Evolutionary conservation across 2,113 vertebrate genomes (phyloP).

Genomic region (Syngnathus scovelli): DNA sequence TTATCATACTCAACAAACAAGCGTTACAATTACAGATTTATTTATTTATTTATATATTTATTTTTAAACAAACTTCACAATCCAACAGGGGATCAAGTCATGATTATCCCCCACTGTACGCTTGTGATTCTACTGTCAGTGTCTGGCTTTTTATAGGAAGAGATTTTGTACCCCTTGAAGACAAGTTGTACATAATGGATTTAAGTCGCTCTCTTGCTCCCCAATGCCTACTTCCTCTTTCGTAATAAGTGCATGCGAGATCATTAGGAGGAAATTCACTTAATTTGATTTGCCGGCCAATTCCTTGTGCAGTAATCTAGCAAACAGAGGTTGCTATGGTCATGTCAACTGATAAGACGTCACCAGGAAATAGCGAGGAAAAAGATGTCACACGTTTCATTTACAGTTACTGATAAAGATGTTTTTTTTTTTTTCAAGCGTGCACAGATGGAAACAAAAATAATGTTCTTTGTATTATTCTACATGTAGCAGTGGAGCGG

Average conservation of each 20-base stretch:
- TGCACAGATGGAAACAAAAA: background rate
- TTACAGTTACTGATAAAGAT: constrained; percentile 41
- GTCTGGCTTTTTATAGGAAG: constrained; percentile 31
- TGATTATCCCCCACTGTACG: background rate
- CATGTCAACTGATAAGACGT: constrained; percentile 25
- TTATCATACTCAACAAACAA: background rate
- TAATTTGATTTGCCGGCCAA: constrained; percentile 62
- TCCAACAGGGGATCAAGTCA: background rate
- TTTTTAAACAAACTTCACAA: background rate
- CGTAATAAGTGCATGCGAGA: constrained; percentile 51
- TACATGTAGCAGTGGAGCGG: background rate
- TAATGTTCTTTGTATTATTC: background rate
- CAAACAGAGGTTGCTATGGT: constrained; percentile 58
- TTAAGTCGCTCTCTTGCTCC: background rate
- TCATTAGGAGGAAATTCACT: constrained; percentile 67
- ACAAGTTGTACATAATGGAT: constrained; percentile 41
- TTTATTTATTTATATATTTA: background rate
- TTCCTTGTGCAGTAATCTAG: constrained; percentile 44
- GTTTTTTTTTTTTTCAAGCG: background rate
- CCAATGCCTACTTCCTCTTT: constrained; percentile 13
- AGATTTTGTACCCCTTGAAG: constrained; percentile 34
- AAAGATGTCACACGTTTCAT: constrained; percentile 51
- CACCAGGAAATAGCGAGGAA: constrained; percentile 44
- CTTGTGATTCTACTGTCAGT: background rate
- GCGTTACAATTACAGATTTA: no score